A percentile compares a stretch with the other conserved stretches of the same genome.
Evolutionary conservation across 2,113 vertebrate genomes (phyloP).

Genomic region (Pampusana beccarii): DNA sequence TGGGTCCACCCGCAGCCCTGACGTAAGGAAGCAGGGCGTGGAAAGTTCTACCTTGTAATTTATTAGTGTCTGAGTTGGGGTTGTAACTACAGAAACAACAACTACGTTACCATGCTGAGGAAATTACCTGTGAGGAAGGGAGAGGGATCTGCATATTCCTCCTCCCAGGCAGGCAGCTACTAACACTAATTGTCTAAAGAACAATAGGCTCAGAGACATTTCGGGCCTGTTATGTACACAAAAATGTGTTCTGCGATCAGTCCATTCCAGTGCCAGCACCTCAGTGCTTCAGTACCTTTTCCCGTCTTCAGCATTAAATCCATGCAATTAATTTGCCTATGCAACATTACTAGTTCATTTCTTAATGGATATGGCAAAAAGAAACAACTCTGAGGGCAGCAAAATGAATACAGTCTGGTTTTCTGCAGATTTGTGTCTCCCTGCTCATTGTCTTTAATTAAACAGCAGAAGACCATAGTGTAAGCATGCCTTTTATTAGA

Average conservation of each 20-base stretch:
- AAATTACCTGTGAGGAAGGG: neutral
- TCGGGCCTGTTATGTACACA: neutral
- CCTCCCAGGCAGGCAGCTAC: neutral
- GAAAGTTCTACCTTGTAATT: slow-evolving; percentile 28
- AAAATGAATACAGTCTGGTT: neutral
- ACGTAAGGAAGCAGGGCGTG: neutral
- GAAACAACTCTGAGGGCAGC: neutral
- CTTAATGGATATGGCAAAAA: neutral
- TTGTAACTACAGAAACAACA: neutral
- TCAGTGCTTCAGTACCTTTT: neutral
- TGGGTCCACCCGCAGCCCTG: neutral
- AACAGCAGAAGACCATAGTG: neutral
- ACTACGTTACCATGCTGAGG: neutral
- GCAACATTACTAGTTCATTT: neutral
- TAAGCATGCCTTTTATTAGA: neutral
- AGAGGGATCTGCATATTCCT: neutral
- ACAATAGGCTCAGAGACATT: neutral
- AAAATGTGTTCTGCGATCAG: neutral
- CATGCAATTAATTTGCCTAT: neutral
- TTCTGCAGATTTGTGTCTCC: neutral
- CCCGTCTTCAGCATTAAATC: neutral
- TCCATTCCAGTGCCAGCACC: neutral
- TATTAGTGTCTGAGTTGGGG: neutral
- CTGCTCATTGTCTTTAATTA: neutral
- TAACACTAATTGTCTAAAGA: neutral